These are phyloP conservation scores for Chaetura pelagica DNA, from an alignment of 2,113 vertebrate species.

Conservation along the genomic window DNA sequence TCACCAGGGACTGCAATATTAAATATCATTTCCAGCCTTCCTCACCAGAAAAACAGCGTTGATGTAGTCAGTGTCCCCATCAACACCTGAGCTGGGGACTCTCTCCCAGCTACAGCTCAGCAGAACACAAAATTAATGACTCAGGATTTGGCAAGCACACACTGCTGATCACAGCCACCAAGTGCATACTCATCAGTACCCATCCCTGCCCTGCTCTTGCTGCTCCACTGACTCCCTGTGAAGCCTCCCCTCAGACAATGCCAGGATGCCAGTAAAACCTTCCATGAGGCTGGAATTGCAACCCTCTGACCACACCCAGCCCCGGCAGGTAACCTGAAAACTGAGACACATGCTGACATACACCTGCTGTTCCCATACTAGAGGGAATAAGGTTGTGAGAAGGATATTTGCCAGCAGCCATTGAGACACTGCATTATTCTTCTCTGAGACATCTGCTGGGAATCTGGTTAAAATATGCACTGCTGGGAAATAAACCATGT, in stretches of 20 bases:
- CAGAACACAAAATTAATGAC: conserved; percentile 30
- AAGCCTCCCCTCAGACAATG: neutral
- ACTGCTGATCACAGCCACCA: conserved; percentile 44
- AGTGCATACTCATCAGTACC: neutral
- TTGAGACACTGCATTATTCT: conserved; percentile 24
- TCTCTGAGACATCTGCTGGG: conserved; percentile 3
- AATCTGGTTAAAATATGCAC: conserved; percentile 24
- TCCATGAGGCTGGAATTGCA: neutral
- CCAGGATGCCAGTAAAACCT: conserved; percentile 7
- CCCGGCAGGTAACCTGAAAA: conserved; percentile 29
- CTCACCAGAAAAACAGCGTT: neutral
- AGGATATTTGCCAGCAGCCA: neutral
- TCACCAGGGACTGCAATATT: neutral
- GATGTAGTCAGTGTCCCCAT: neutral
- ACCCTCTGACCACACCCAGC: neutral
- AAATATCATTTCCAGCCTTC: neutral
- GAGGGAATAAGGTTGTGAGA: neutral
- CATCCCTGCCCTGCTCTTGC: neutral
- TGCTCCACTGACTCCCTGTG: neutral
- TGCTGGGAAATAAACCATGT: conserved; percentile 28
- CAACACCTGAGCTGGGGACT: neutral
- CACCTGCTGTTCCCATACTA: neutral
- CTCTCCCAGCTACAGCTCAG: conserved; percentile 17
- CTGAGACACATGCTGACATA: neutral
- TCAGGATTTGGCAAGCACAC: conserved; percentile 42